Evolutionary conservation across 35 echinoderm and acorn worm genomes (phyloP).

Genomic region (Diadema setosum): DNA sequence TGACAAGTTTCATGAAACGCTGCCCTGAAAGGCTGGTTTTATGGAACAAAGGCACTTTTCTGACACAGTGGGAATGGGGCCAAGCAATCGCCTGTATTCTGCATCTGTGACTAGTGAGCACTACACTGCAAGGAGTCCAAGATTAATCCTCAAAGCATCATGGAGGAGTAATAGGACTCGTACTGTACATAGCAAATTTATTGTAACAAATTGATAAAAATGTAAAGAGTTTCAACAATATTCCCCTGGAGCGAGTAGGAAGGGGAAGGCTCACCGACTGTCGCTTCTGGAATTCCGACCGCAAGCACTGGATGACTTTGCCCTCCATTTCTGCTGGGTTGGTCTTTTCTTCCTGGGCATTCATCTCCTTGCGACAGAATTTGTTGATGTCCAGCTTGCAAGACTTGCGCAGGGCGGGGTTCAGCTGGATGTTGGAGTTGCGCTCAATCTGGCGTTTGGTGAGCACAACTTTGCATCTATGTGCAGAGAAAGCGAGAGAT

Average conservation of each 20-base stretch:
- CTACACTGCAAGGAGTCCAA: too few species aligned
- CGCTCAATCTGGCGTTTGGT: slow-evolving; percentile 63
- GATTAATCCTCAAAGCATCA: too few species aligned
- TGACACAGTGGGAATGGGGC: too few species aligned
- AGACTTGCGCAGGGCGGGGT: slow-evolving; percentile 60
- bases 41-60: too few species aligned
- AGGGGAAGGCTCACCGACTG: slow-evolving; percentile 40
- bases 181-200: too few species aligned
- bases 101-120: too few species aligned
- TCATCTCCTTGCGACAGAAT: slow-evolving; percentile 43
- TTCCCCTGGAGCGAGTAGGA: too few species aligned
- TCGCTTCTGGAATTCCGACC: slow-evolving; percentile 8
- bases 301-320: slow-evolving; percentile 58
- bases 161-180: too few species aligned
- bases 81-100: too few species aligned
- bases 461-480: slow-evolving; percentile 67
- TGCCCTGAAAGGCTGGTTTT: too few species aligned
- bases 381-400: slow-evolving; percentile 81
- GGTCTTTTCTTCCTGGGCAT: neutral
- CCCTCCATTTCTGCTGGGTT: slow-evolving; percentile 47
- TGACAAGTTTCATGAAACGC: too few species aligned
- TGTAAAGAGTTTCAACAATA: neutral
- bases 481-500: neutral
- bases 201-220: too few species aligned
- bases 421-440: slow-evolving; percentile 62